Evolutionary conservation across 1,140 invertebrate species (phyloP).

Genomic region (Medauroidea extradentata): DNA sequence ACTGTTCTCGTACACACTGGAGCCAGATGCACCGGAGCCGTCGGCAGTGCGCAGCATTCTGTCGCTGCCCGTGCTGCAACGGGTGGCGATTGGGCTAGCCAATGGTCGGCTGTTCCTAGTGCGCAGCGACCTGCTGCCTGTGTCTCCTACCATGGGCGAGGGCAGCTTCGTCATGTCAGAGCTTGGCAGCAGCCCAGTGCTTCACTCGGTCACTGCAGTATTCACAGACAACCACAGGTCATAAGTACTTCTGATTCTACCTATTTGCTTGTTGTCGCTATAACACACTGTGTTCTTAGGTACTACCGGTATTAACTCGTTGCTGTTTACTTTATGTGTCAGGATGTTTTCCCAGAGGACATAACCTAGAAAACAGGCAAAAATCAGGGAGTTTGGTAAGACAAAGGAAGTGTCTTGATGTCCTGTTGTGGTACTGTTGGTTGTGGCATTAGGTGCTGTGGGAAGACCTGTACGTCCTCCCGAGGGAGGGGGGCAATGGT

Average conservation of each 20-base stretch:
- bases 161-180: conserved; percentile 73
- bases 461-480: too few species aligned
- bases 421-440: too few species aligned
- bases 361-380: too few species aligned
- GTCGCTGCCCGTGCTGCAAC: conserved; percentile 56
- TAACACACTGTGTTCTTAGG: too few species aligned
- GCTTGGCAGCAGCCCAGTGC: conserved; percentile 58
- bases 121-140: conserved; percentile 54
- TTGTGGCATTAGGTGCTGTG: too few species aligned
- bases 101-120: conserved; percentile 74
- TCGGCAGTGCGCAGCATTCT: conserved; percentile 58
- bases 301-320: too few species aligned
- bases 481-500: too few species aligned
- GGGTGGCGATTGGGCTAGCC: conserved; percentile 66
- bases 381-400: too few species aligned
- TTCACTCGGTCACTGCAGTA: conserved; percentile 54
- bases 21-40: conserved; percentile 44
- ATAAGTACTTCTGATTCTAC: conserved; percentile 17
- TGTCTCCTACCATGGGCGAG: conserved; percentile 56
- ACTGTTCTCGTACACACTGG: conserved; percentile 53
- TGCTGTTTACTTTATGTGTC: too few species aligned
- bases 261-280: too few species aligned
- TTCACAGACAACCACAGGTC: conserved; percentile 42
- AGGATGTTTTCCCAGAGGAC: too few species aligned
- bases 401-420: too few species aligned